Evolutionary conservation across 2,113 vertebrate species (phyloP).

Genomic region (Nesogale talazaci): DNA sequence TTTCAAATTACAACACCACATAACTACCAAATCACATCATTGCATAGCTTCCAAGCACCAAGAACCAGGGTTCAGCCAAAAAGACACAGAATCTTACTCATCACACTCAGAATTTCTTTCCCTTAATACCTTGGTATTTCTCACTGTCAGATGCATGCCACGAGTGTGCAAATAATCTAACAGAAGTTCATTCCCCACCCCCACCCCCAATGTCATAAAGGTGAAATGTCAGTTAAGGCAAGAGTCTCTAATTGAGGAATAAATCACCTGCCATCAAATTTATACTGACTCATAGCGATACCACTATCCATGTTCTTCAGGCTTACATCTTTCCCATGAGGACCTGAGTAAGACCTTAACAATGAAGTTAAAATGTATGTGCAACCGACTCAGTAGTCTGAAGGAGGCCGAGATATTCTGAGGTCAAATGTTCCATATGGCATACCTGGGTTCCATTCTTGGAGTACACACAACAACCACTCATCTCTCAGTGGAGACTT

Average conservation of each 20-base stretch:
- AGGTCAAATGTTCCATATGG: background rate
- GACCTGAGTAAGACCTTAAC: conserved; percentile 7
- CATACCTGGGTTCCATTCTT: background rate
- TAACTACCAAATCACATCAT: too few relatives aligned
- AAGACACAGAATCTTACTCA: background rate
- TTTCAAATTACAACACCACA: too few relatives aligned
- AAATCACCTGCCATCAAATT: too few relatives aligned
- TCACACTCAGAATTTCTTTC: background rate
- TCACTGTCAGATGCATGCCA: background rate
- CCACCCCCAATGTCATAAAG: background rate
- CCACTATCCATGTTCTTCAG: background rate
- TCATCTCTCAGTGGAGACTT: background rate
- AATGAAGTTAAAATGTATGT: conserved; percentile 36
- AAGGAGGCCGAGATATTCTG: background rate
- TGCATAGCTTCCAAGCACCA: too few relatives aligned
- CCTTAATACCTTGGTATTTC: background rate
- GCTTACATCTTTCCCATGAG: background rate
- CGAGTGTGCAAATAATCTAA: background rate
- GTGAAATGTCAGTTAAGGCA: background rate
- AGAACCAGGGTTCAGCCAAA: background rate
- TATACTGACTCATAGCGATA: background rate
- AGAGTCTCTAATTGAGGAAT: background rate
- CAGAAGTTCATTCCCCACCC: background rate
- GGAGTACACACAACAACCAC: background rate
- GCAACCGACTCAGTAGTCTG: background rate